Percentiles rank a stretch among this genome's conserved stretches.
Conservation (phyloP, 1,140 invertebrate species). For the Ceratina australensis region DNA sequence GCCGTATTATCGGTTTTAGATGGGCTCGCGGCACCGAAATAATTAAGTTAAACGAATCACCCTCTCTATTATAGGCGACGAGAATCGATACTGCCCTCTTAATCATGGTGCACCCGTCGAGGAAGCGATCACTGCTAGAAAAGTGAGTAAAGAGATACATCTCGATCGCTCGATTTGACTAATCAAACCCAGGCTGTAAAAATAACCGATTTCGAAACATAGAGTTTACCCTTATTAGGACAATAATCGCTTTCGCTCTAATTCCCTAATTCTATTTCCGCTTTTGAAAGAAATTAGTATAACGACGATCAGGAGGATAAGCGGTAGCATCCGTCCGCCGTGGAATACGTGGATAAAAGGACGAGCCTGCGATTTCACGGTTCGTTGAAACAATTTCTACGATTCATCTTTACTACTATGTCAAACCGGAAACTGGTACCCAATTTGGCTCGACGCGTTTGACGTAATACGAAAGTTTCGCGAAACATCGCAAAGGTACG, state of each 20-base stretch:
- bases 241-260: conserved; percentile 4
- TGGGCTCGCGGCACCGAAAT: neutral
- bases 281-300: neutral
- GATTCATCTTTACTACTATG: neutral
- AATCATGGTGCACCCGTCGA: neutral
- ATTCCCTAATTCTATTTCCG: neutral
- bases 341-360: conserved; percentile 2
- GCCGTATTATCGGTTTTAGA: neutral
- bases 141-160: neutral
- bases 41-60: conserved; percentile 7
- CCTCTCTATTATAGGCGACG: conserved; percentile 17
- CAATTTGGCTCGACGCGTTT: neutral
- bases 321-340: neutral
- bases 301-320: neutral
- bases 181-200: neutral
- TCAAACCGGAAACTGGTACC: neutral
- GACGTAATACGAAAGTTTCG: neutral
- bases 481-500: too few relatives aligned
- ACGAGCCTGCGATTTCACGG: conserved; percentile 9
- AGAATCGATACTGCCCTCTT: neutral
- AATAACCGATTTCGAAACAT: neutral
- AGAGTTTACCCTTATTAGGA: neutral
- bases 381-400: conserved; percentile 10
- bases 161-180: neutral
- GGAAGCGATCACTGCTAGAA: neutral